These are phyloP conservation scores for Cottoperca gobio DNA, from an alignment of 2,797 vertebrate genomes.

Conservation along the genomic window DNA sequence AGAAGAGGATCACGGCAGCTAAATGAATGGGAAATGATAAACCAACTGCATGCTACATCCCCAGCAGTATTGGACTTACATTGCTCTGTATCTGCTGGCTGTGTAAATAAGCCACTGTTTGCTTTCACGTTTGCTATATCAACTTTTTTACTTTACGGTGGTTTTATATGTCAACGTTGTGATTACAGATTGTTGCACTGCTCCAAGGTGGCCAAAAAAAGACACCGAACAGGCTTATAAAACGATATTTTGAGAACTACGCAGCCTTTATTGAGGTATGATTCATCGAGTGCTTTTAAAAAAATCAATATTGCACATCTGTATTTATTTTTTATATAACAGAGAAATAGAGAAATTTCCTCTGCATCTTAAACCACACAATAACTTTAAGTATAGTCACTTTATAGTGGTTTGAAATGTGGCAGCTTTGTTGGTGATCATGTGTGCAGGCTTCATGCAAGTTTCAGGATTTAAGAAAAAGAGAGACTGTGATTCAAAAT, in stretches of 20 bases:
- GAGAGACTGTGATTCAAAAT: conserved; percentile 9
- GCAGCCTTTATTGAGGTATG: neutral
- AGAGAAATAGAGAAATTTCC: neutral
- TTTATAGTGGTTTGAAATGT: conserved; percentile 1
- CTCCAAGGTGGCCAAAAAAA: neutral
- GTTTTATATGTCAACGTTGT: neutral
- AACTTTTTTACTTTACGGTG: neutral
- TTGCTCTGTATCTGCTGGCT: neutral
- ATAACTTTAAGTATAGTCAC: neutral
- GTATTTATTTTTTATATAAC: no score
- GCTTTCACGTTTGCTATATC: neutral
- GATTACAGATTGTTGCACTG: neutral
- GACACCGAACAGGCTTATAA: conserved; percentile 1
- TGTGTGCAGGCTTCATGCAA: neutral
- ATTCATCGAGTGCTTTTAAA: neutral
- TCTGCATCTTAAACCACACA: neutral
- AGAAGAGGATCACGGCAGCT: neutral
- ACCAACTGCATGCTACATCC: neutral
- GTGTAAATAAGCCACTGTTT: conserved; percentile 2
- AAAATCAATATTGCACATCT: neutral
- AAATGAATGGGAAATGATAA: neutral
- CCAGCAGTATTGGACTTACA: neutral
- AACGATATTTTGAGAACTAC: conserved; percentile 4
- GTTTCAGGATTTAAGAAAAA: conserved; percentile 5
- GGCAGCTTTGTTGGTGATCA: neutral